phyloP scores from a whole-genome alignment of 2,888 invertebrate species.

The Therioaphis trifolii region DNA sequence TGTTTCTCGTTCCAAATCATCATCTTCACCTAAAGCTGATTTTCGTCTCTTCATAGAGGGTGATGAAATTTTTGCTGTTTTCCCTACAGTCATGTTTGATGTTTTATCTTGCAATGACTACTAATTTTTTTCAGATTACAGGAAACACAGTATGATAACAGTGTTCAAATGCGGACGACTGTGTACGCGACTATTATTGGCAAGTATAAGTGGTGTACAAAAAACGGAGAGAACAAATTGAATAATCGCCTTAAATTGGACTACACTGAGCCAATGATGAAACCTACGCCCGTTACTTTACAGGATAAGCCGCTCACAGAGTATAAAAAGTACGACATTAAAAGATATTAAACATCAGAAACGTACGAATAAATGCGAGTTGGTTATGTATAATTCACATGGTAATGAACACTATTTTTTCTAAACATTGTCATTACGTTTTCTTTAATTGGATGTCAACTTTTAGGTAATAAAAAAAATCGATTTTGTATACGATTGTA shows the following conservation, averaged over 20 bases:
- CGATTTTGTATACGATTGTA: conserved; percentile 1
- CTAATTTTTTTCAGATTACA: background rate
- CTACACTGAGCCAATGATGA: conserved; percentile 54
- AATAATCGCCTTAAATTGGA: conserved; percentile 62
- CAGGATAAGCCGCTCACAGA: conserved; percentile 33
- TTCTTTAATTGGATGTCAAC: conserved; percentile 9
- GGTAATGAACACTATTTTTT: background rate
- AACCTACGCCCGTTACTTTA: conserved; percentile 50
- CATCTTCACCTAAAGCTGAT: conserved; percentile 44
- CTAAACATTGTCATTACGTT: background rate
- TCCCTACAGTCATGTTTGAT: conserved; percentile 54
- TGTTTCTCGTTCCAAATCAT: conserved; percentile 46
- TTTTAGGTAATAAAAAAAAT: conserved; percentile 6
- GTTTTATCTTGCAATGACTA: background rate
- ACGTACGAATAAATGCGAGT: conserved; percentile 8
- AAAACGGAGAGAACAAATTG: conserved; percentile 51
- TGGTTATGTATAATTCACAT: background rate
- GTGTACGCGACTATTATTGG: conserved; percentile 37
- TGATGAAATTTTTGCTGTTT: conserved; percentile 57
- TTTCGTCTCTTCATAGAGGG: conserved; percentile 56
- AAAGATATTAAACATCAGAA: conserved; percentile 28
- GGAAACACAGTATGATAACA: background rate
- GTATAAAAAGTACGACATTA: conserved; percentile 32
- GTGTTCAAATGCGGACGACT: background rate
- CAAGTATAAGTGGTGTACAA: conserved; percentile 25